These are phyloP conservation scores for Latrodectus geometricus DNA, from an alignment of 1,140 invertebrate species.

Conservation along the genomic window DNA sequence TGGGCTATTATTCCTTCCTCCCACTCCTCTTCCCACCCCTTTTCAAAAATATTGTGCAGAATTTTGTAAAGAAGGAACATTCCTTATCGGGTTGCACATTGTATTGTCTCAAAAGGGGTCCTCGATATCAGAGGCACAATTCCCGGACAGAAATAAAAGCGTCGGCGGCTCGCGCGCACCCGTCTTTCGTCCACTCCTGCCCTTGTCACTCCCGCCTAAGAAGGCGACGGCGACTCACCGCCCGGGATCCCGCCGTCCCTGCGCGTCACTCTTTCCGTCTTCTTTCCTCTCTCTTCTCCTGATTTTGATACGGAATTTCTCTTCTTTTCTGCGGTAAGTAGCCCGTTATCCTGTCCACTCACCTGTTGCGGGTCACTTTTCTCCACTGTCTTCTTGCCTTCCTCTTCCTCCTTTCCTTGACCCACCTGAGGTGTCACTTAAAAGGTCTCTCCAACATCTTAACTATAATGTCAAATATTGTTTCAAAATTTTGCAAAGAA, in stretches of 20 bases:
- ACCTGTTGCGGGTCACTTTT: no score
- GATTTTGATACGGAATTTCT: no score
- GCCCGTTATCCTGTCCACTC: no score
- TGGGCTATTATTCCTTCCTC: constrained; percentile 31
- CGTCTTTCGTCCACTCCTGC: constrained; percentile 9
- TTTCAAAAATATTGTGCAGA: constrained; percentile 52
- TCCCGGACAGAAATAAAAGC: constrained; percentile 43
- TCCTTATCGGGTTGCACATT: constrained; percentile 59
- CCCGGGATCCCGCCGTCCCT: constrained; percentile 8
- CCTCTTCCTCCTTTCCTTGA: no score
- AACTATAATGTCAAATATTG: no score
- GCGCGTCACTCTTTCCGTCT: not conserved
- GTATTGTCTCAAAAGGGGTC: constrained; percentile 57
- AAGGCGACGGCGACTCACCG: constrained; percentile 10
- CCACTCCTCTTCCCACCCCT: not conserved
- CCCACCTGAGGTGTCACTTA: no score
- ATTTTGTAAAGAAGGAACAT: constrained; percentile 50
- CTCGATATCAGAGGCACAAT: constrained; percentile 19
- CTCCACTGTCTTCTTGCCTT: no score
- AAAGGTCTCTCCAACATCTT: no score
- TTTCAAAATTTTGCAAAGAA: no score
- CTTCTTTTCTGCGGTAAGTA: no score
- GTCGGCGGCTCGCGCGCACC: not conserved
- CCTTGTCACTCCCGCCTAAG: not conserved
- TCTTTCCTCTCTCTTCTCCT: not conserved